phyloP scores from a whole-genome alignment of 2,888 invertebrate species.

The Salticus scenicus region DNA sequence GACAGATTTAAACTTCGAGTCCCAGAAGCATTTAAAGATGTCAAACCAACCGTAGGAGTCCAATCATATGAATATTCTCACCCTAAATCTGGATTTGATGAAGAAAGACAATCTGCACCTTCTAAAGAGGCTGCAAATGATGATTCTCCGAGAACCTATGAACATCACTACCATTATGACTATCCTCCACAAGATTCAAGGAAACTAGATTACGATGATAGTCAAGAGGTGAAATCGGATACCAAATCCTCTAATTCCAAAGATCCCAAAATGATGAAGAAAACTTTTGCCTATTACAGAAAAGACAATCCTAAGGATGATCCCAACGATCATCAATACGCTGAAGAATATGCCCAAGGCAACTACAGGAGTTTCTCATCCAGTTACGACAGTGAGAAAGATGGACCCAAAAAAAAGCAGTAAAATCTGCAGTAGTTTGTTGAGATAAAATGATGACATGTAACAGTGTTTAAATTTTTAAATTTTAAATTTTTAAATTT shows the following conservation, averaged over 20 bases:
- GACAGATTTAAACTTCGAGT: conserved; percentile 52
- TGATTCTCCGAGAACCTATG: conserved; percentile 24
- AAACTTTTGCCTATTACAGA: conserved; percentile 60
- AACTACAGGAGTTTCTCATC: conserved; percentile 66
- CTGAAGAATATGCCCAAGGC: conserved; percentile 66
- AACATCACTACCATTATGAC: conserved; percentile 43
- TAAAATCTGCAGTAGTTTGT: neutral
- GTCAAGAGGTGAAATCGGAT: conserved; percentile 15
- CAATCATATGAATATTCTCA: conserved; percentile 43
- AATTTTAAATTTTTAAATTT: too few species aligned
- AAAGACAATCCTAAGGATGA: conserved; percentile 56
- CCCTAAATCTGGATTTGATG: conserved; percentile 47
- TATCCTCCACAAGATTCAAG: conserved; percentile 13
- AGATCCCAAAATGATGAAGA: conserved; percentile 59
- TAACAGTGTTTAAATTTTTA: too few species aligned
- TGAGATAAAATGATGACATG: too few species aligned
- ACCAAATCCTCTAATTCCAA: conserved; percentile 26
- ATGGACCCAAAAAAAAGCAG: conserved; percentile 52
- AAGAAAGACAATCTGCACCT: neutral
- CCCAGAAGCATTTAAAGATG: conserved; percentile 38
- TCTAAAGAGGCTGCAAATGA: neutral
- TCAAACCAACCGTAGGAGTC: conserved; percentile 43
- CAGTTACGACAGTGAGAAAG: conserved; percentile 66
- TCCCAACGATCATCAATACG: conserved; percentile 61
- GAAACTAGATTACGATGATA: conserved; percentile 15